Evolutionary conservation across 1,140 invertebrate genomes (phyloP).

Genomic region (Sycophila sp.): DNA sequence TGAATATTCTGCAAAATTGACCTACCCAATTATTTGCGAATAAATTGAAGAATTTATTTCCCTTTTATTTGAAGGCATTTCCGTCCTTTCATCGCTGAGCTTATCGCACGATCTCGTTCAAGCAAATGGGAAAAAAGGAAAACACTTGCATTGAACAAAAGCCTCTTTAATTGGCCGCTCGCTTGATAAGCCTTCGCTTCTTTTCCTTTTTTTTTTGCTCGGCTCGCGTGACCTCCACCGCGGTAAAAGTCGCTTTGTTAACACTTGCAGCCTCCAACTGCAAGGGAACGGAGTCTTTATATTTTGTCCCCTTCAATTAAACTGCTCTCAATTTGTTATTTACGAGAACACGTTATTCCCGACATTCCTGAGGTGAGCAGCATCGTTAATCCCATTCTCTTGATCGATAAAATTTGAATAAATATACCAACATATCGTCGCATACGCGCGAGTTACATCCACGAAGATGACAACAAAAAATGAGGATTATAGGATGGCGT

Average conservation of each 20-base stretch:
- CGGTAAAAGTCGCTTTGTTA: constrained; percentile 8
- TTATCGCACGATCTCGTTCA: background rate
- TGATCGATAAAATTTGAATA: too few species aligned
- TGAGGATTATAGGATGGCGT: too few species aligned
- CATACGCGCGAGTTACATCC: background rate
- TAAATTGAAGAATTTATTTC: too few species aligned
- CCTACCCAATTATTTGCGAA: too few species aligned
- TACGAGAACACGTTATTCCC: too few species aligned
- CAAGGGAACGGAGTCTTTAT: too few species aligned
- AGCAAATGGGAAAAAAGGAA: background rate
- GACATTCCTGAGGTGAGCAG: too few species aligned
- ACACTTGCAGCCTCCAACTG: background rate
- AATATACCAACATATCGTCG: too few species aligned
- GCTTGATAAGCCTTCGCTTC: background rate
- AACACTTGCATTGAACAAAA: background rate
- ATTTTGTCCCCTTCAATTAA: background rate
- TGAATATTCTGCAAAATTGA: too few species aligned
- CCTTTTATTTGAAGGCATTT: too few species aligned
- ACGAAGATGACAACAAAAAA: background rate
- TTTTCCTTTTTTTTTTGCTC: background rate
- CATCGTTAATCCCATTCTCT: too few species aligned
- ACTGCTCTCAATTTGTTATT: too few species aligned
- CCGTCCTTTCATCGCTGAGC: background rate
- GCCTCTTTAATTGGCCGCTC: background rate
- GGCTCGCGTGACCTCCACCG: background rate